Evolutionary conservation across 2,113 vertebrate genomes (phyloP).

Genomic region (Periophthalmus modestus): DNA sequence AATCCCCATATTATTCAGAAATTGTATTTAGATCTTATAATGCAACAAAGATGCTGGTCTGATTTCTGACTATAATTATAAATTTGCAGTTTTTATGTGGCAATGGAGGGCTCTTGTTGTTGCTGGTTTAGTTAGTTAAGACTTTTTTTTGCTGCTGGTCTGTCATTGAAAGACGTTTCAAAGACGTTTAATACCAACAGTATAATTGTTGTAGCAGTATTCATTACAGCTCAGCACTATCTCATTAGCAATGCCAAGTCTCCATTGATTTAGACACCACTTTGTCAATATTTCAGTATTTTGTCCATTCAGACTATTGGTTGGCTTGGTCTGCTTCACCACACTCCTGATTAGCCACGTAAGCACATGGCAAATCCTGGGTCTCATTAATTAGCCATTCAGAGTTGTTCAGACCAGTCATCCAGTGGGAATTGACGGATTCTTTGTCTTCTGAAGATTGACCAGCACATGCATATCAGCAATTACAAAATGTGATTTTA

Average conservation of each 20-base stretch:
- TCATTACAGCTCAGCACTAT: constrained; percentile 43
- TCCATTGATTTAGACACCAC: constrained; percentile 59
- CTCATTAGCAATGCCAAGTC: constrained; percentile 57
- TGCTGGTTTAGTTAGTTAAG: neutral
- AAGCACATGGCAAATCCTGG: constrained; percentile 46
- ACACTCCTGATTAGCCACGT: constrained; percentile 41
- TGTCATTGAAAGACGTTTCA: constrained; percentile 10
- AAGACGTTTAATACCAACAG: constrained; percentile 32
- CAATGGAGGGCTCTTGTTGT: neutral
- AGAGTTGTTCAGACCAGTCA: constrained; percentile 8
- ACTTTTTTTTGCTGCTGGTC: neutral
- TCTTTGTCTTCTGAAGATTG: neutral
- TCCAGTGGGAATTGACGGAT: constrained; percentile 5
- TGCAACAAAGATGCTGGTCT: neutral
- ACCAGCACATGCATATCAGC: neutral
- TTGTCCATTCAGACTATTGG: constrained; percentile 65
- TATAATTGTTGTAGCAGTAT: constrained; percentile 40
- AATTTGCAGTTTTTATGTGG: constrained; percentile 10
- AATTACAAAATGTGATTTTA: neutral
- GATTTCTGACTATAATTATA: constrained; percentile 18
- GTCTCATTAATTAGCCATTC: constrained; percentile 53
- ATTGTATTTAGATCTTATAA: neutral
- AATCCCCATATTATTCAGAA: constrained; percentile 34
- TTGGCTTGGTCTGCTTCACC: constrained; percentile 52
- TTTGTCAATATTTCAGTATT: constrained; percentile 63